Conservation (phyloP, 2,888 invertebrate species). For the Icerya purchasi region DNA sequence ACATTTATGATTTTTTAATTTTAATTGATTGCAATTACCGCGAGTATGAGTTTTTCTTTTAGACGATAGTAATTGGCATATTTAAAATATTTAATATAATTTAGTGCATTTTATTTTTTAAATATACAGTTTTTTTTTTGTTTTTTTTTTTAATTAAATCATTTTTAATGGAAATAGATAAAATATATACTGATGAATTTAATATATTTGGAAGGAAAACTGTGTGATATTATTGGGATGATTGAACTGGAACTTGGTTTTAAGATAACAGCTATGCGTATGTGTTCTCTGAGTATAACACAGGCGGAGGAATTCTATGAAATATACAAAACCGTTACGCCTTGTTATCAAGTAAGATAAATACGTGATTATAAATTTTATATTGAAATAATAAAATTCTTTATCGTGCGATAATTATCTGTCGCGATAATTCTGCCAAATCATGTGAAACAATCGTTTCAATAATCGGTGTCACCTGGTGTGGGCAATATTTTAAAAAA, state of each 20-base stretch:
- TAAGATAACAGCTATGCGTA: slow-evolving; percentile 53
- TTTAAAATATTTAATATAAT: too few species aligned
- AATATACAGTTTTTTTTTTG: background rate
- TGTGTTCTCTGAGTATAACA: slow-evolving; percentile 52
- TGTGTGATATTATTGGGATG: slow-evolving; percentile 45
- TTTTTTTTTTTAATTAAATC: background rate
- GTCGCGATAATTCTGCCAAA: too few species aligned
- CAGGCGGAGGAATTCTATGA: slow-evolving; percentile 83
- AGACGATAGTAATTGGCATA: too few species aligned
- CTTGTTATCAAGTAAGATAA: slow-evolving; percentile 47
- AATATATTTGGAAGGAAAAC: slow-evolving; percentile 22
- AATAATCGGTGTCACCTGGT: too few species aligned
- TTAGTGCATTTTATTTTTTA: background rate
- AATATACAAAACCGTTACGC: slow-evolving; percentile 72
- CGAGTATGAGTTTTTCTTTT: too few species aligned
- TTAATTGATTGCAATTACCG: too few species aligned
- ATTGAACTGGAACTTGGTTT: slow-evolving; percentile 52
- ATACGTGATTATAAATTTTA: too few species aligned
- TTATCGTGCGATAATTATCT: too few species aligned
- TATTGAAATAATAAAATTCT: too few species aligned
- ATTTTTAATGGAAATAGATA: background rate
- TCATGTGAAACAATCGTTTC: too few species aligned
- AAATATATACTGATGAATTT: background rate
- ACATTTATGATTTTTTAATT: too few species aligned
- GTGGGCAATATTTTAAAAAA: too few species aligned